phyloP scores from a whole-genome alignment of 2,888 invertebrate genomes.

The Germaria angustata region DNA sequence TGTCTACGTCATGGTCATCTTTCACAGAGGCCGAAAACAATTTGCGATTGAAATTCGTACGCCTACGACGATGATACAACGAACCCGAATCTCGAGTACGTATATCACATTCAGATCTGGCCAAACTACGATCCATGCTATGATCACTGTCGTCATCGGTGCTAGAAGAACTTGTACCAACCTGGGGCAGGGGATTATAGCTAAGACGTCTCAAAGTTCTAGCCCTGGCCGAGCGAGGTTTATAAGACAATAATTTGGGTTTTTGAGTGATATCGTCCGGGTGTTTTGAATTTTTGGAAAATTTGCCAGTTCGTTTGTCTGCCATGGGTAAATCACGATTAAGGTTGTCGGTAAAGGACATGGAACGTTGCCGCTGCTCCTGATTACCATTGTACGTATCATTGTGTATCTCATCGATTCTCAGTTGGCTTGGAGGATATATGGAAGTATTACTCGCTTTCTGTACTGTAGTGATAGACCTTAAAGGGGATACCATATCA shows the following conservation, averaged over 20 bases:
- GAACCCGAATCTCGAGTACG: constrained; percentile 75
- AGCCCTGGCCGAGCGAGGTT: constrained; percentile 81
- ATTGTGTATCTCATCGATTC: constrained; percentile 47
- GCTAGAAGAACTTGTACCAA: constrained; percentile 82
- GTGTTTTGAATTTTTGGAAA: constrained; percentile 15
- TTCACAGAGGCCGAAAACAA: constrained; percentile 73
- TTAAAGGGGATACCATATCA: constrained; percentile 74
- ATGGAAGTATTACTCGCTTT: constrained; percentile 76
- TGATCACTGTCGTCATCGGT: constrained; percentile 80
- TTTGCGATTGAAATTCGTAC: constrained; percentile 77
- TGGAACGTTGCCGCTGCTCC: constrained; percentile 79
- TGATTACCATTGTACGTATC: constrained; percentile 67
- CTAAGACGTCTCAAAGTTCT: constrained; percentile 81
- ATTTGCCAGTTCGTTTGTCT: constrained; percentile 63
- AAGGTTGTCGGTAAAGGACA: constrained; percentile 81
- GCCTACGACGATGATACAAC: constrained; percentile 72
- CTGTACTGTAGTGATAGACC: constrained; percentile 72
- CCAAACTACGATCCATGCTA: constrained; percentile 78
- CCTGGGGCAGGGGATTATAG: constrained; percentile 82
- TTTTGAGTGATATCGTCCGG: constrained; percentile 33
- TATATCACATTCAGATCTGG: constrained; percentile 82
- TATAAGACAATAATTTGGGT: constrained; percentile 71
- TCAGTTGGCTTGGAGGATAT: constrained; percentile 69
- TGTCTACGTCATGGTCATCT: constrained; percentile 73
- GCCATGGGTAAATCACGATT: constrained; percentile 73